Base-by-base conservation (phyloP, 2,113 vertebrate species). In the Reinhardtius hippoglossoides region DNA sequence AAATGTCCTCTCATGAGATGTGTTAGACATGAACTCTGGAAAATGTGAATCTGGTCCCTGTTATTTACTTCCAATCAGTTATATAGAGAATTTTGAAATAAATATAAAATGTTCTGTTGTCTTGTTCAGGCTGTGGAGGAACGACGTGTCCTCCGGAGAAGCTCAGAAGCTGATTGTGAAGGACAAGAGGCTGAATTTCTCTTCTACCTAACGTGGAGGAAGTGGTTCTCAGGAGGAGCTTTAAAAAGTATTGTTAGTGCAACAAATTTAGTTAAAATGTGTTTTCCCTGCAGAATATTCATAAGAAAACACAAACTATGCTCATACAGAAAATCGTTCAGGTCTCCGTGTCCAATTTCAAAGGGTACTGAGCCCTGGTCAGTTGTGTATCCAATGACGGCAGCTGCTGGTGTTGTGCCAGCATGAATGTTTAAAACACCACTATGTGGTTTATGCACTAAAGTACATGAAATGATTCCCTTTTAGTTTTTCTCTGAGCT, bases 41-140 rank as follows among this genome's bases (percentile, higher is more conserved):
- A 48, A 40, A 21, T 9, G 18, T 40, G 31, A 31, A 7, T 31
- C 31, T 61, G 44, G 21, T 21, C 18, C 8, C 35, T 37, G 35
- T 37, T 37, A 9, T 37, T 37, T 9, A 37, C 44, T 5, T 46
- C 15, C 44, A 16, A 12, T 46, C 44, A 50, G 46, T 50, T 9
- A 50, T 18, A 18, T 18, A 6, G 1, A 18, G 46, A 50, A 3
- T 42, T 13, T 42, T 13, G 10, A 42, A 42, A 42, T 3, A 10
- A 1, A 42, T 42, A 10, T 42, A 3, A 42, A 42, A 18, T 50
- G 18, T 18, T 18, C 5, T 78, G 62, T 68, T 78, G 62, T 68
- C 20, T 21, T 48, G 3, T 80, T 65, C 59, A 99, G 97, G 81
- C 87, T 98, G 67, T 98, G 97, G 97, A 94, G 81, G 61, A 99